phyloP scores from a whole-genome alignment of 2,113 vertebrate genomes.

The Leptocoma aspasia region DNA sequence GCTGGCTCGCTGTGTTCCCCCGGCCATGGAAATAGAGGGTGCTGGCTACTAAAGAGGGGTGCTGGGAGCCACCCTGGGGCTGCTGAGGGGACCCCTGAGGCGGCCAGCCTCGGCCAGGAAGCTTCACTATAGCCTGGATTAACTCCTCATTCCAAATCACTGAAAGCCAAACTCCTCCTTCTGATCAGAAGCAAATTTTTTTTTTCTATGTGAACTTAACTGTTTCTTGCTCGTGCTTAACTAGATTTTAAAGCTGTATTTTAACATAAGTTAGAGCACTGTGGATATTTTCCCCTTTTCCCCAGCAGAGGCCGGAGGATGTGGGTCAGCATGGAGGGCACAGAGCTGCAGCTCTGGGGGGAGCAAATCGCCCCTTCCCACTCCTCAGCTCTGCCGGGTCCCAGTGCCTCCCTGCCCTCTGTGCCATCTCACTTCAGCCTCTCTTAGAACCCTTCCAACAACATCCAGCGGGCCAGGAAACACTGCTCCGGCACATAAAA shows the following conservation, averaged over 20 bases:
- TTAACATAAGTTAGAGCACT: neutral
- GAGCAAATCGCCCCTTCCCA: neutral
- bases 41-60: neutral
- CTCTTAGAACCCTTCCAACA: neutral
- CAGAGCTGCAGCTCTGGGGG: neutral
- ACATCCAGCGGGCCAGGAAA: neutral
- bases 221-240: neutral
- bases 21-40: neutral
- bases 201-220: neutral
- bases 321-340: neutral
- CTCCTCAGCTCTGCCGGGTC: neutral
- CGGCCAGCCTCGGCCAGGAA: neutral
- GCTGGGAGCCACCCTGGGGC: neutral
- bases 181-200: neutral
- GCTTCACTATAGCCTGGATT: fast-evolving
- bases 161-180: neutral
- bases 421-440: neutral
- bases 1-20: neutral
- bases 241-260: neutral
- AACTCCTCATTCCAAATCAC: neutral
- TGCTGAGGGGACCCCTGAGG: neutral
- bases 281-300: fast-evolving
- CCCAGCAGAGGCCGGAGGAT: neutral
- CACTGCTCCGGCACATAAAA: neutral
- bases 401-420: neutral